Conservation (phyloP, 1,140 invertebrate species). For the Formica exsecta region DNA sequence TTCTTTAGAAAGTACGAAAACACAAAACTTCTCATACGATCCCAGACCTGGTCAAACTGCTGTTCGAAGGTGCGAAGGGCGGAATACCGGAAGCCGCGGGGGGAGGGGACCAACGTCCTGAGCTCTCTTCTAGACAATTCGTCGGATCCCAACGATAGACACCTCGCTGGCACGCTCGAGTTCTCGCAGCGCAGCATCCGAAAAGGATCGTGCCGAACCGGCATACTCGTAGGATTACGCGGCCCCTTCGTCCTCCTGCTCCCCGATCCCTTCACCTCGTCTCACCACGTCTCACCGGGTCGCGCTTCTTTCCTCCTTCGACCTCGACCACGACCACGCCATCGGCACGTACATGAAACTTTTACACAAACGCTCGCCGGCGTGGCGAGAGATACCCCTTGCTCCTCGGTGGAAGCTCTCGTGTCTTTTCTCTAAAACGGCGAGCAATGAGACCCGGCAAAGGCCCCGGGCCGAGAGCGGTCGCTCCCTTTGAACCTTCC, state of each 20-base stretch:
- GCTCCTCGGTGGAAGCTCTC: conserved; percentile 12
- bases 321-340: background rate
- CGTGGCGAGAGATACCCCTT: conserved; percentile 40
- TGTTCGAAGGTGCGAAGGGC: background rate
- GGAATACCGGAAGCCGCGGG: conserved; percentile 7
- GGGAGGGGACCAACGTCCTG: background rate
- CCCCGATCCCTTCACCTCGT: background rate
- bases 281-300: conserved; percentile 11
- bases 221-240: conserved; percentile 76
- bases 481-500: conserved; percentile 56
- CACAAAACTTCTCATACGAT: background rate
- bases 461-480: conserved; percentile 29
- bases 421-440: background rate
- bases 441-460: background rate
- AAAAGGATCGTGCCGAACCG: conserved; percentile 78
- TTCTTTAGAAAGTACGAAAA: conserved; percentile 13
- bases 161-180: conserved; percentile 29
- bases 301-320: background rate
- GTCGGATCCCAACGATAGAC: conserved; percentile 34
- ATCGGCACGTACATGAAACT: conserved; percentile 4
- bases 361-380: conserved; percentile 11
- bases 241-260: background rate
- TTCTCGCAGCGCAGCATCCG: conserved; percentile 67
- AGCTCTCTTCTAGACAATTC: conserved; percentile 39
- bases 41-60: background rate